phyloP scores from a whole-genome alignment of 1,140 invertebrate genomes.

The Carcinoscorpius rotundicauda region DNA sequence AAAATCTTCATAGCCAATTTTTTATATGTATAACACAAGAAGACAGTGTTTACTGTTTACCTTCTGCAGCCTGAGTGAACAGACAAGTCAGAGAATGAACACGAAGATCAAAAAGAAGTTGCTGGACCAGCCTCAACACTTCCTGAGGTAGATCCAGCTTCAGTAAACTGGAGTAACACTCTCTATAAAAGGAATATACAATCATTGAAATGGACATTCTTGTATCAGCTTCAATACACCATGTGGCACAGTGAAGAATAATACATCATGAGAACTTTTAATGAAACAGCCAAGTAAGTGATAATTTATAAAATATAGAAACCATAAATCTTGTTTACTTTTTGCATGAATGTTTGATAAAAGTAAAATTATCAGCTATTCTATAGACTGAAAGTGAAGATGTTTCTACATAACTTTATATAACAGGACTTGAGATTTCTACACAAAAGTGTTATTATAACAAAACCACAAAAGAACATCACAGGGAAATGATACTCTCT shows the following conservation, averaged over 20 bases:
- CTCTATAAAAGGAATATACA: conserved; percentile 25
- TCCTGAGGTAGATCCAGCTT: conserved; percentile 62
- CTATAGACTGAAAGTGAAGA: too few relatives aligned
- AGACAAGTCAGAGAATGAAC: conserved; percentile 73
- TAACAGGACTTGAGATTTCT: too few relatives aligned
- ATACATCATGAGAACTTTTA: background rate
- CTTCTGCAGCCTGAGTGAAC: conserved; percentile 64
- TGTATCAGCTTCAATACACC: background rate
- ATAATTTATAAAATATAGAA: too few relatives aligned
- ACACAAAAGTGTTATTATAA: too few relatives aligned
- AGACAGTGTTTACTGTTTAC: conserved; percentile 3
- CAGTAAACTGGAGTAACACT: conserved; percentile 30
- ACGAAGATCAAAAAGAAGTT: conserved; percentile 72
- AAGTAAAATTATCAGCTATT: too few relatives aligned
- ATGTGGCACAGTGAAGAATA: background rate
- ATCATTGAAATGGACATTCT: background rate
- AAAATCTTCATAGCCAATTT: background rate
- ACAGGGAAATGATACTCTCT: too few relatives aligned
- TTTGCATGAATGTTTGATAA: too few relatives aligned
- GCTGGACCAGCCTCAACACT: conserved; percentile 65
- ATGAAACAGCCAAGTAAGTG: too few relatives aligned
- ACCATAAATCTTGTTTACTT: too few relatives aligned
- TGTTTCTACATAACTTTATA: too few relatives aligned
- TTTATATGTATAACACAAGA: background rate
- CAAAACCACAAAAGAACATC: too few relatives aligned